Conservation (phyloP, 2,113 vertebrate genomes). For the Piprites chloris region DNA sequence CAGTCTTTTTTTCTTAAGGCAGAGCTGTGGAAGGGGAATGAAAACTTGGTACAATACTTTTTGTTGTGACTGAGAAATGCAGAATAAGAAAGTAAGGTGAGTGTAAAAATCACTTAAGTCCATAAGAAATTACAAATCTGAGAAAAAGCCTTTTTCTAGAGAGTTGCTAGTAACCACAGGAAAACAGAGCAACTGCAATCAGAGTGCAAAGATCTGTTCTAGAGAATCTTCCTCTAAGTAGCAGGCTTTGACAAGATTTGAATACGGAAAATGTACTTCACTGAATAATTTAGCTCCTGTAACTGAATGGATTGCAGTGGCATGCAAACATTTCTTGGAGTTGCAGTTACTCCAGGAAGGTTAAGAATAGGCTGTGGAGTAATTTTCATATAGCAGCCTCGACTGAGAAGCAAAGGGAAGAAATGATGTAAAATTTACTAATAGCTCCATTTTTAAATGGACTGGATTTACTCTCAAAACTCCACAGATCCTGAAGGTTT, state of each 20-base stretch:
- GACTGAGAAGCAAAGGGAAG: neutral
- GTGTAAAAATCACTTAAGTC: neutral
- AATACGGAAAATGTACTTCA: neutral
- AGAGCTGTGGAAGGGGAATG: neutral
- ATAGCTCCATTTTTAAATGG: neutral
- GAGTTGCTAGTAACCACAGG: neutral
- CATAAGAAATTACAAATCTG: neutral
- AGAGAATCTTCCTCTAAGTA: neutral
- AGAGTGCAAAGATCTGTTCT: neutral
- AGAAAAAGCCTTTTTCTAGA: neutral
- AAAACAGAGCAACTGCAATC: neutral
- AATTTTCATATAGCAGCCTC: neutral
- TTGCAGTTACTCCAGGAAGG: neutral
- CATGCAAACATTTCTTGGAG: neutral
- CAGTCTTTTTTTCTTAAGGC: neutral
- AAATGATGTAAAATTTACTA: neutral
- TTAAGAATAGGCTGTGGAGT: neutral
- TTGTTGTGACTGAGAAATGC: neutral
- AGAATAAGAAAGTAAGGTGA: neutral
- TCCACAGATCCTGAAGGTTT: neutral
- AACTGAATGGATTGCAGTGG: neutral
- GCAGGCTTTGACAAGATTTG: neutral
- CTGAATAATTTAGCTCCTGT: constrained; percentile 3
- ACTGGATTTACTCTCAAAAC: neutral
- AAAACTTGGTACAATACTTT: neutral